phyloP scores from a whole-genome alignment of 2,113 vertebrate species.

The Pedionomus torquatus region DNA sequence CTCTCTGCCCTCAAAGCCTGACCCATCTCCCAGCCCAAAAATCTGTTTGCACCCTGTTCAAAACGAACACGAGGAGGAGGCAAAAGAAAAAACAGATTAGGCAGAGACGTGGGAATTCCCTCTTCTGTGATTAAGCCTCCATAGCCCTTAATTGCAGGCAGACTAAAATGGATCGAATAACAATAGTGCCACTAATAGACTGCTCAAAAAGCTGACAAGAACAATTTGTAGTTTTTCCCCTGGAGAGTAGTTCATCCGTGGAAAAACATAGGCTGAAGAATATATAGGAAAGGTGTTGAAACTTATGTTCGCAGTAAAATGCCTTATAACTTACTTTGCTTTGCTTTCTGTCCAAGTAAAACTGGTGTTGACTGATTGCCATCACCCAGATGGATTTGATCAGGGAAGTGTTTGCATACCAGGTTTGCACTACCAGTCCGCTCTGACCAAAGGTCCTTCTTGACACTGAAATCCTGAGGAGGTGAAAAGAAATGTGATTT shows the following conservation, averaged over 20 bases:
- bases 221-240: neutral
- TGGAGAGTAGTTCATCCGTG: neutral
- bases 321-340: slow-evolving; percentile 88
- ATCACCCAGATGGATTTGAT: slow-evolving; percentile 99
- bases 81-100: slow-evolving; percentile 14
- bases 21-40: neutral
- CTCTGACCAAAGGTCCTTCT: slow-evolving; percentile 93
- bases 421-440: slow-evolving; percentile 91
- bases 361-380: slow-evolving; percentile 99
- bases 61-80: neutral
- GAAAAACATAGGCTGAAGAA: neutral
- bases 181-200: neutral
- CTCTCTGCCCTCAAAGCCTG: neutral
- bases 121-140: neutral
- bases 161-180: neutral
- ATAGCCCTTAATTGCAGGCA: neutral
- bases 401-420: slow-evolving; percentile 97
- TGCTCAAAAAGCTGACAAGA: neutral
- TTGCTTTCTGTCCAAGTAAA: slow-evolving; percentile 97
- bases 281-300: neutral
- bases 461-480: slow-evolving; percentile 86
- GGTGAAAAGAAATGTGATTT: neutral
- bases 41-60: neutral
- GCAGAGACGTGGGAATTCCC: neutral
- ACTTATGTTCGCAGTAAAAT: neutral